Evolutionary conservation across 2,888 invertebrate genomes (phyloP), one percentile per base, ranked within the genome.

Genomic region (Cephus runcator): DNA sequence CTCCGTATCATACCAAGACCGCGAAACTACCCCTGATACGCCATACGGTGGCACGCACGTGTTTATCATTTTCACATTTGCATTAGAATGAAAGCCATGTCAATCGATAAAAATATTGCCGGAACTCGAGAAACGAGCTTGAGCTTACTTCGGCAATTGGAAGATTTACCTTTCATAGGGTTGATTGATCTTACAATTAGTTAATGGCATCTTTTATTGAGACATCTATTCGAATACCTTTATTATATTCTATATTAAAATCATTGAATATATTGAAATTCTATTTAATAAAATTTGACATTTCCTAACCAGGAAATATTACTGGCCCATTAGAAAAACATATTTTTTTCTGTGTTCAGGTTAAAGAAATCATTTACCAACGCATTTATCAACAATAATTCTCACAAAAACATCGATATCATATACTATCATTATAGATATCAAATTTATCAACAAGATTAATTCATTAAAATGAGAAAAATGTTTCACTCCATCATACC

Each of bases 61-160:
- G 82, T 79, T 83, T 82, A 83, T 83, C 80, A 79, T 78, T 80
- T 73, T 81, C 75, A 76, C 80, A 76, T 80, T 81, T 79, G 77
- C 81, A 79, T 81, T 79, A 78, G 75, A 69, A 79, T 34, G 76
- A 76, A 74, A 73, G 68, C 35, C 76, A 73, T 69, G 34, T 69
- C 69, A 79, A 82, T 81, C 79, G 78, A 82, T 81, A 82, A 78
- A 76, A 81, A 77, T 77, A 79, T 82, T 23, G 56, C 56, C 75
- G 73, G 79, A 73, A 73, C 12, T 74, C 23, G 33, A 74, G 31
- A n/a, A 71, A 71, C 56, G 23, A 23, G 56, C 56, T 15, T 56
- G 23, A 23, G 56, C 9, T 15, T 23, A 56, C 56, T 56, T 56
- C 15, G 23, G 56, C 56, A 56, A 35, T 35, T 35, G 35, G 6